Evolutionary conservation across 2,113 vertebrate genomes (phyloP).

Genomic region (Cebus imitator): DNA sequence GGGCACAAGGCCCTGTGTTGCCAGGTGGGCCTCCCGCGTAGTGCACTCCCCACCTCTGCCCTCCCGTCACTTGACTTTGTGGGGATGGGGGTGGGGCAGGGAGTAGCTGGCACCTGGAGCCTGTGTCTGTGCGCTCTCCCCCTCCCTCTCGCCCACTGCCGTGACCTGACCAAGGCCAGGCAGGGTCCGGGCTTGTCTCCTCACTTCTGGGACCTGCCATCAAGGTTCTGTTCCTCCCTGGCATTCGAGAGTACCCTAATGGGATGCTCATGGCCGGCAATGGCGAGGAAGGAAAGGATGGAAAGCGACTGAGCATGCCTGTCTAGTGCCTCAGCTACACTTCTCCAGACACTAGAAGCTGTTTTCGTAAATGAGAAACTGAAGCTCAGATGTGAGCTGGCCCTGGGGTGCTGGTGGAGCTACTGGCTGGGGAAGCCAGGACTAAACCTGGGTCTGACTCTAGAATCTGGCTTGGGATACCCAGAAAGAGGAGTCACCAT

Average conservation of each 20-base stretch:
- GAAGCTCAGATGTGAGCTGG: not conserved
- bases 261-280: accelerated
- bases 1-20: not conserved
- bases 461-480: not conserved
- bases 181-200: not conserved
- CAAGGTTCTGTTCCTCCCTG: not conserved
- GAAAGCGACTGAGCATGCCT: accelerated
- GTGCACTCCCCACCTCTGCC: accelerated
- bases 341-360: not conserved
- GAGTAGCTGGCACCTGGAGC: not conserved
- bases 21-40: accelerated
- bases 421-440: too few species aligned
- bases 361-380: not conserved
- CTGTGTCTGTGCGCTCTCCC: not conserved
- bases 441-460: not conserved
- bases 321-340: accelerated
- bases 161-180: not conserved
- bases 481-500: accelerated
- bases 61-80: accelerated
- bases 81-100: not conserved
- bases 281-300: too few species aligned
- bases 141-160: not conserved
- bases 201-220: not conserved
- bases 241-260: not conserved
- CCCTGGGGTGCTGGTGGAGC: too few species aligned